A percentile compares a stretch with the other conserved stretches of the same genome.
These are phyloP conservation scores for Acanthurus lineatus DNA, from an alignment of 2,797 vertebrate genomes.

Conservation along the genomic window DNA sequence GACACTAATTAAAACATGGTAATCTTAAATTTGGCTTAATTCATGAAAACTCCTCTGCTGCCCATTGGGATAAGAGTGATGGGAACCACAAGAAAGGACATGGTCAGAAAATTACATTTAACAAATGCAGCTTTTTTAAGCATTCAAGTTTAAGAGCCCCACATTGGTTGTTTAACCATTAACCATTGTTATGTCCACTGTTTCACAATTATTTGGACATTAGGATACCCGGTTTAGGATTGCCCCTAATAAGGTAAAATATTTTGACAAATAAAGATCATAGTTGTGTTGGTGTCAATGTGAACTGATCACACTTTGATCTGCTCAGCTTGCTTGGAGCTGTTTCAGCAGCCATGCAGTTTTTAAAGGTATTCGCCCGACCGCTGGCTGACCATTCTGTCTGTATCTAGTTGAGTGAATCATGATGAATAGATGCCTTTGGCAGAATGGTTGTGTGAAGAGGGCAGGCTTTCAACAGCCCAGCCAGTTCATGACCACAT, in stretches of 20 bases:
- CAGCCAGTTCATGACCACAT: constrained; percentile 38
- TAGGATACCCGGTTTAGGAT: background rate
- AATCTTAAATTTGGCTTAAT: constrained; percentile 31
- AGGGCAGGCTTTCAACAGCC: constrained; percentile 27
- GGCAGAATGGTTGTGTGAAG: constrained; percentile 37
- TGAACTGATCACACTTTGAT: background rate
- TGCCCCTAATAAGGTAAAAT: background rate
- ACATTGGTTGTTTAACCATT: background rate
- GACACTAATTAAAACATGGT: constrained; percentile 34
- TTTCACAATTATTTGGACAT: background rate
- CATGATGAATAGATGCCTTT: constrained; percentile 24
- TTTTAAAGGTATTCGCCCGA: constrained; percentile 8
- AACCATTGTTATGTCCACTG: background rate
- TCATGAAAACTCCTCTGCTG: constrained; percentile 9
- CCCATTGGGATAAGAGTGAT: background rate
- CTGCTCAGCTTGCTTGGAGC: constrained; percentile 12
- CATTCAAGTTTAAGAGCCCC: background rate
- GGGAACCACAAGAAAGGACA: constrained; percentile 8
- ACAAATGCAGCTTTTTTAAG: constrained; percentile 16
- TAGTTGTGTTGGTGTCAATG: constrained; percentile 1
- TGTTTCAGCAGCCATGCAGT: constrained; percentile 8
- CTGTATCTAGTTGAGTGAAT: constrained; percentile 38
- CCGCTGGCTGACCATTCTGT: background rate
- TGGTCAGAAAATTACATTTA: background rate
- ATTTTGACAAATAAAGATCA: background rate